Percentiles rank a stretch among this genome's conserved stretches.
These are phyloP conservation scores for Sterna hirundo DNA, from an alignment of 2,113 vertebrate genomes.

Conservation along the genomic window DNA sequence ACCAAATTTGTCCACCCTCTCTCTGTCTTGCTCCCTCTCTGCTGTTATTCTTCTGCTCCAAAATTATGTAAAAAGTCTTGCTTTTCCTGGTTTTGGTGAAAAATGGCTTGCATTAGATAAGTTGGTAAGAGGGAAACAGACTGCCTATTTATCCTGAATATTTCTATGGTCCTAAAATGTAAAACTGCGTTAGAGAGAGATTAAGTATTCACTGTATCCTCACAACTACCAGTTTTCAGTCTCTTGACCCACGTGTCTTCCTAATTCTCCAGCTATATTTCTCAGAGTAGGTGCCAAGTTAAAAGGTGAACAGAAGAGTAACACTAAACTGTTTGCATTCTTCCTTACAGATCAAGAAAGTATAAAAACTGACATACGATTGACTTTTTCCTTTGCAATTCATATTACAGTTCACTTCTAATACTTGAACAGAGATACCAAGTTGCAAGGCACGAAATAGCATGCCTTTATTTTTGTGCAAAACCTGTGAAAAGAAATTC, in stretches of 20 bases:
- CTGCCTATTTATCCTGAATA: not conserved
- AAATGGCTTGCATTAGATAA: not conserved
- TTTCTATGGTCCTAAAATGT: not conserved
- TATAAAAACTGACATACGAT: not conserved
- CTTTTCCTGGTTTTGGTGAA: not conserved
- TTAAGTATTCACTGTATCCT: not conserved
- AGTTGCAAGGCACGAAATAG: not conserved
- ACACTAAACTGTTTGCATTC: not conserved
- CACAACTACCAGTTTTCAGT: not conserved
- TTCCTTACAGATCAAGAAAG: not conserved
- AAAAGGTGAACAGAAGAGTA: not conserved
- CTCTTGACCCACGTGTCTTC: not conserved
- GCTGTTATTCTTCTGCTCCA: not conserved
- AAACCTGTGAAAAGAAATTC: not conserved
- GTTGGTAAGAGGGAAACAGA: not conserved
- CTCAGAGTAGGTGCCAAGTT: not conserved
- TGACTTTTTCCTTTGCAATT: not conserved
- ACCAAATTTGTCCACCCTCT: not conserved
- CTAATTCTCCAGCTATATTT: not conserved
- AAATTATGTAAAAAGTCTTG: not conserved
- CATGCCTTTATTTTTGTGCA: not conserved
- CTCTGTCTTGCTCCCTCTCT: not conserved
- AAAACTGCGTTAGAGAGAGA: not conserved
- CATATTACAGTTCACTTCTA: not conserved
- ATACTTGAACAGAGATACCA: not conserved